A percentile compares a stretch with the other conserved stretches of the same genome.
phyloP scores from a whole-genome alignment of 2,113 vertebrate species.

The Hylia prasina region DNA sequence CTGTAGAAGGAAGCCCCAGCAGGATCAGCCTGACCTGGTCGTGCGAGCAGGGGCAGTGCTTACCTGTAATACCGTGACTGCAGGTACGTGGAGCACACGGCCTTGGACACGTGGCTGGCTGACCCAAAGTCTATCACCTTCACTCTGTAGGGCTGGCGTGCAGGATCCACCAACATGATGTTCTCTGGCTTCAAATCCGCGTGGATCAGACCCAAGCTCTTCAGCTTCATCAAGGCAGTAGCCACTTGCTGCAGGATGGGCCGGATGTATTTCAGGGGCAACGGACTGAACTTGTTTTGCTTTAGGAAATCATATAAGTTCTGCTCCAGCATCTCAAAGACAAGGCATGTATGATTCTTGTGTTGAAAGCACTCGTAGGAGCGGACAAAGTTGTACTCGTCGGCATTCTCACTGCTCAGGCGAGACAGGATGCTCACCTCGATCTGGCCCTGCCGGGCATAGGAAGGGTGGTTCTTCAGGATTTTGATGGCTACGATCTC shows the following conservation, averaged over 20 bases:
- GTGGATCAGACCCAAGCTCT: constrained; percentile 94
- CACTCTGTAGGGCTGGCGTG: constrained; percentile 92
- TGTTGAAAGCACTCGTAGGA: constrained; percentile 99
- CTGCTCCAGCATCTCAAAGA: constrained; percentile 99
- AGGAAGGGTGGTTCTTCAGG: constrained; percentile 96
- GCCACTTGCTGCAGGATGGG: constrained; percentile 96
- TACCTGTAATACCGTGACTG: constrained; percentile 97
- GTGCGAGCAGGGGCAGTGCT: background rate
- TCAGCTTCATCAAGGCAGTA: constrained; percentile 95
- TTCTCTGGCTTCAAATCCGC: constrained; percentile 97
- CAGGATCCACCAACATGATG: constrained; percentile 96
- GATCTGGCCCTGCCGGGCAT: constrained; percentile 95
- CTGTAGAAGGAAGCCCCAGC: background rate
- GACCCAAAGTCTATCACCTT: constrained; percentile 99
- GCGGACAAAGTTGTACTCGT: constrained; percentile 96
- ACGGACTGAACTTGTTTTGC: constrained; percentile 97
- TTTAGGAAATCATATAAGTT: constrained; percentile 98
- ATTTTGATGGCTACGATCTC: constrained; percentile 99
- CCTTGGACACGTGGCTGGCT: constrained; percentile 96
- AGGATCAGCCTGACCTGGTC: background rate
- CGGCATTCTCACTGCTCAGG: constrained; percentile 94
- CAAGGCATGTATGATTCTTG: constrained; percentile 99
- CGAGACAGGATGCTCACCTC: constrained; percentile 97
- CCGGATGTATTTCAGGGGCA: constrained; percentile 94
- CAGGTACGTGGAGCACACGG: constrained; percentile 94